phyloP scores from a whole-genome alignment of 1,140 invertebrate genomes.

The Adelges cooleyi region DNA sequence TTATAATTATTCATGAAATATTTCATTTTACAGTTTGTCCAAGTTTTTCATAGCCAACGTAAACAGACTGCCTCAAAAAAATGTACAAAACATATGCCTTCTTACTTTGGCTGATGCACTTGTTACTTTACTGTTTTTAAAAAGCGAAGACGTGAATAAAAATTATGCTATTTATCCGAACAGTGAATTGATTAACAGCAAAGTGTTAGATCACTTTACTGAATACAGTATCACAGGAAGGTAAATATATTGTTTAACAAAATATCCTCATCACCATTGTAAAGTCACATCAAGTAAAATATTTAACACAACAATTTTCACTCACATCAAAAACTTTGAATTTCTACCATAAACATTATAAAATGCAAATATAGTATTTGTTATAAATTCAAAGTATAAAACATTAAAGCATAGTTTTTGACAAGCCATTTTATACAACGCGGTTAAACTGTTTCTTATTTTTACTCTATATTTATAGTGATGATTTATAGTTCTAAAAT shows the following conservation, averaged over 20 bases:
- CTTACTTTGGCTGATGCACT: slow-evolving; percentile 10
- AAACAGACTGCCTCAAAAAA: neutral
- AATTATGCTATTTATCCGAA: neutral
- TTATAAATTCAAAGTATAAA: neutral
- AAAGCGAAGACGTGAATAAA: neutral
- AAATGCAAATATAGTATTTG: neutral
- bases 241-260: neutral
- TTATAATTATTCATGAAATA: no score
- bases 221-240: neutral
- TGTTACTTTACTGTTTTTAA: neutral
- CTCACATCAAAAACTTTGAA: no score
- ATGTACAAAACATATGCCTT: neutral
- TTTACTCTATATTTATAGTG: no score
- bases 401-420: neutral
- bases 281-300: neutral
- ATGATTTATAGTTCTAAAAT: no score
- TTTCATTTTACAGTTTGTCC: neutral
- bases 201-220: slow-evolving; percentile 8
- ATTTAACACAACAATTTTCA: no score
- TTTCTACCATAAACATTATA: neutral
- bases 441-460: no score
- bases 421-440: no score
- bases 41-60: neutral
- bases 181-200: neutral
- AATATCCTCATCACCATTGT: no score